phyloP scores from a whole-genome alignment of 2,113 vertebrate species.

The Cyanocitta stelleri region DNA sequence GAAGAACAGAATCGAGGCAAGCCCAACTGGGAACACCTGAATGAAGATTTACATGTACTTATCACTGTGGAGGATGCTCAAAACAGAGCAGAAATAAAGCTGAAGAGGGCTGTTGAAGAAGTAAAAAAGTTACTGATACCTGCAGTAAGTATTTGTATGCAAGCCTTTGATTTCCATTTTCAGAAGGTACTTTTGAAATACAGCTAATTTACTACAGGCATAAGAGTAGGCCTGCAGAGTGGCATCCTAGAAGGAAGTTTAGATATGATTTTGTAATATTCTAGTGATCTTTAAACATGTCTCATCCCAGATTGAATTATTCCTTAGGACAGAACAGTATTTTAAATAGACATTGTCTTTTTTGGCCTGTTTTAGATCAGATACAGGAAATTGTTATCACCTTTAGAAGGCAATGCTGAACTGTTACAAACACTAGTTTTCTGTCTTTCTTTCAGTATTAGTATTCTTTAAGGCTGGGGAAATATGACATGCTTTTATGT shows the following conservation, averaged over 20 bases:
- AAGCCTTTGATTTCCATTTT: not conserved
- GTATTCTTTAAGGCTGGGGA: not conserved
- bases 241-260: not conserved
- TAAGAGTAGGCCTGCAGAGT: not conserved
- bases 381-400: not conserved
- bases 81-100: conserved; percentile 94
- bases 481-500: not conserved
- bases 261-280: not conserved
- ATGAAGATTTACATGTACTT: conserved; percentile 93
- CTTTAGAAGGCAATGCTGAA: not conserved
- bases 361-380: not conserved
- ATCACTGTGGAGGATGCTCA: conserved; percentile 97
- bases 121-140: conserved; percentile 93
- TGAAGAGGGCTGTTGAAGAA: conserved; percentile 91
- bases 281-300: not conserved
- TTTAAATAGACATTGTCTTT: not conserved
- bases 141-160: conserved; percentile 81
- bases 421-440: not conserved
- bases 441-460: not conserved
- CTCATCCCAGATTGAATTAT: not conserved
- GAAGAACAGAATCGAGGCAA: conserved; percentile 97
- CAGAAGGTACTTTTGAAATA: not conserved
- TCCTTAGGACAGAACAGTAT: not conserved
- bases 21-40: conserved; percentile 96
- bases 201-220: not conserved